Percentiles rank a stretch among this genome's conserved stretches.
phyloP scores from a whole-genome alignment of 2,113 vertebrate genomes.

The Grus americana region DNA sequence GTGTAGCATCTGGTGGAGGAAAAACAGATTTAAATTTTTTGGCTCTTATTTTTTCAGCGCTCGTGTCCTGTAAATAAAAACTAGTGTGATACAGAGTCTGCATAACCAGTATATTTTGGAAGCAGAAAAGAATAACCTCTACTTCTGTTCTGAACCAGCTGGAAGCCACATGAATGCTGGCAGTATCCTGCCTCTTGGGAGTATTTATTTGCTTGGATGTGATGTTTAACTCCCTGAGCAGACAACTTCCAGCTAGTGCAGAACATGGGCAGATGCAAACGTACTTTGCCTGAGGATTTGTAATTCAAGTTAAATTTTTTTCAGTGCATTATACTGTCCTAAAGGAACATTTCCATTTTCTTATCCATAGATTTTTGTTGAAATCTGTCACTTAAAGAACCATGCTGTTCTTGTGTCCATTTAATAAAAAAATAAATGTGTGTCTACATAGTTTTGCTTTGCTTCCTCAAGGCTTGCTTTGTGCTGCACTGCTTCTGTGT shows the following conservation, averaged over 20 bases:
- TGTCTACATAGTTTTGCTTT: background rate
- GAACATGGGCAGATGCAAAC: background rate
- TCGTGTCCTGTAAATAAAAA: background rate
- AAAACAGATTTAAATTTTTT: background rate
- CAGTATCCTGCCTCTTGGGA: background rate
- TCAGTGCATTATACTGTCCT: background rate
- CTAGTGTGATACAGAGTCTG: background rate
- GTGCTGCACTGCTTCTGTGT: background rate
- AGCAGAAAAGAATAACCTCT: background rate
- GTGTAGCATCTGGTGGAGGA: background rate
- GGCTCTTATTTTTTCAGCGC: background rate
- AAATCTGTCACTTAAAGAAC: background rate
- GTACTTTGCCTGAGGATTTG: background rate
- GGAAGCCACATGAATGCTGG: rapidly evolving
- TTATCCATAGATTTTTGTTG: background rate
- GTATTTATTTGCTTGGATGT: background rate
- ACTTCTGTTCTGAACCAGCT: background rate
- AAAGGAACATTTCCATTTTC: background rate
- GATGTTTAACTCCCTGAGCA: background rate
- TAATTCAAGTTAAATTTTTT: background rate
- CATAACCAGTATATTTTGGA: background rate
- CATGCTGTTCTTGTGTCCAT: background rate
- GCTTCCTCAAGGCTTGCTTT: background rate
- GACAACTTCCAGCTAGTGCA: background rate
- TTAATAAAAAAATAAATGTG: background rate